phyloP scores from a whole-genome alignment of 2,113 vertebrate species.

The Herpetotheres cachinnans region DNA sequence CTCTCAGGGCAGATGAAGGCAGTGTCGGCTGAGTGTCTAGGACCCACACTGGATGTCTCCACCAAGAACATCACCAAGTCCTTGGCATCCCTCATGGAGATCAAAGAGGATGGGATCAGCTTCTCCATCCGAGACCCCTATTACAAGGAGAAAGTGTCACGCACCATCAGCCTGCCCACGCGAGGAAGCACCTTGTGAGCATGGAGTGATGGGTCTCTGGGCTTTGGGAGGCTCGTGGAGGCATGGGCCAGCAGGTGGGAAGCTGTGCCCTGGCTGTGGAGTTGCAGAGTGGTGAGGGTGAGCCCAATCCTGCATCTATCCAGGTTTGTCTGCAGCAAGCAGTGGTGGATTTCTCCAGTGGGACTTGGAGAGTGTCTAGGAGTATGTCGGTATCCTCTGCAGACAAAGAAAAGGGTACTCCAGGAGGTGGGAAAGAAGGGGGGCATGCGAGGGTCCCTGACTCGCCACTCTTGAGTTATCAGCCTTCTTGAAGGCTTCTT shows the following conservation, averaged over 20 bases:
- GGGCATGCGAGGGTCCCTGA: accelerated
- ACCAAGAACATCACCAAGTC: slow-evolving; percentile 94
- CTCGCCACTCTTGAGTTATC: neutral
- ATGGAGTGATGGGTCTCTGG: neutral
- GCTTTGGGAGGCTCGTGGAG: neutral
- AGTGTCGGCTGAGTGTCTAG: slow-evolving; percentile 89
- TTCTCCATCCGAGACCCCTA: slow-evolving; percentile 81
- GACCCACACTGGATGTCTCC: slow-evolving; percentile 83
- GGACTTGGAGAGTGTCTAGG: neutral
- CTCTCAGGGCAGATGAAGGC: slow-evolving; percentile 94
- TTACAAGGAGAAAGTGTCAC: slow-evolving; percentile 84
- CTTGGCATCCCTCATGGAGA: slow-evolving; percentile 92
- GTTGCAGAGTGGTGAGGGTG: neutral
- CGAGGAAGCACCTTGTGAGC: slow-evolving; percentile 96
- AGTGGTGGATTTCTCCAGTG: neutral
- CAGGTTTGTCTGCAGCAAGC: neutral
- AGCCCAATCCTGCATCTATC: neutral
- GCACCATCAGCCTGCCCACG: slow-evolving; percentile 90
- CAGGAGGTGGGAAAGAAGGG: neutral
- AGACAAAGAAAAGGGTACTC: neutral
- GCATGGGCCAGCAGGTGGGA: neutral
- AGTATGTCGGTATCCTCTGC: neutral
- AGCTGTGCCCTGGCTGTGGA: neutral
- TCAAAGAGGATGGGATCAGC: slow-evolving; percentile 86
- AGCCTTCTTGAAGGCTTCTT: neutral